These are phyloP conservation scores for Sula dactylatra DNA, from an alignment of 2,113 vertebrate species.

Conservation along the genomic window DNA sequence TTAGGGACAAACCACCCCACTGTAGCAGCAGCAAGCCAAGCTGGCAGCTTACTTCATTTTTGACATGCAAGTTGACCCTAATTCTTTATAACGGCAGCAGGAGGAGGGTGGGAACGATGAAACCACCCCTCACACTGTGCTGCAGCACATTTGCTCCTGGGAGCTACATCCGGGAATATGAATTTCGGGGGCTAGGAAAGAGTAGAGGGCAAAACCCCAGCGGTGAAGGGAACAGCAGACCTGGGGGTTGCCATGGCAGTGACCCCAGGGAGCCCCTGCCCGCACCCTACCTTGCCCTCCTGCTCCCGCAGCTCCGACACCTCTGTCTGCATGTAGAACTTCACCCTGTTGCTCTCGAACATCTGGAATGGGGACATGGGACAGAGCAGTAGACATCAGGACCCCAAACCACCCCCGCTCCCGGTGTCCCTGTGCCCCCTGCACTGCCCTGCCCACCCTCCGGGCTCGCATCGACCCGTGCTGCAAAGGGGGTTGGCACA, in stretches of 20 bases:
- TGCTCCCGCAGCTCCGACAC: slow-evolving; percentile 93
- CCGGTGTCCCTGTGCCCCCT: neutral
- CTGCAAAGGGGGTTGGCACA: neutral
- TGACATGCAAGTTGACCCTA: neutral
- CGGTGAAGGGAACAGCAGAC: rapidly evolving
- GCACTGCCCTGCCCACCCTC: neutral
- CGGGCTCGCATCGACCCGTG: rapidly evolving
- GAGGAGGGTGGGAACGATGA: neutral
- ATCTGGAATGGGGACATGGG: slow-evolving; percentile 71
- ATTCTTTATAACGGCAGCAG: neutral
- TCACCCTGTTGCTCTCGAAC: slow-evolving; percentile 92
- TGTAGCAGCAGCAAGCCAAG: neutral
- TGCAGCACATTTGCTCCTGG: neutral
- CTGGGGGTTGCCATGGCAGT: neutral
- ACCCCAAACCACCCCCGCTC: rapidly evolving
- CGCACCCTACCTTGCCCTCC: slow-evolving; percentile 88
- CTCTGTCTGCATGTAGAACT: slow-evolving; percentile 99
- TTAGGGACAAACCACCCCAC: neutral
- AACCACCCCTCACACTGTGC: neutral
- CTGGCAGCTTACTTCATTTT: neutral
- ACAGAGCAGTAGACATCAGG: neutral
- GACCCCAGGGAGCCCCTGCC: neutral
- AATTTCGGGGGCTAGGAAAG: neutral
- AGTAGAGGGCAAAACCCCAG: neutral
- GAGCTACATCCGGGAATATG: neutral